phyloP scores from a whole-genome alignment of 2,113 vertebrate species.

The Hyaena hyaena region DNA sequence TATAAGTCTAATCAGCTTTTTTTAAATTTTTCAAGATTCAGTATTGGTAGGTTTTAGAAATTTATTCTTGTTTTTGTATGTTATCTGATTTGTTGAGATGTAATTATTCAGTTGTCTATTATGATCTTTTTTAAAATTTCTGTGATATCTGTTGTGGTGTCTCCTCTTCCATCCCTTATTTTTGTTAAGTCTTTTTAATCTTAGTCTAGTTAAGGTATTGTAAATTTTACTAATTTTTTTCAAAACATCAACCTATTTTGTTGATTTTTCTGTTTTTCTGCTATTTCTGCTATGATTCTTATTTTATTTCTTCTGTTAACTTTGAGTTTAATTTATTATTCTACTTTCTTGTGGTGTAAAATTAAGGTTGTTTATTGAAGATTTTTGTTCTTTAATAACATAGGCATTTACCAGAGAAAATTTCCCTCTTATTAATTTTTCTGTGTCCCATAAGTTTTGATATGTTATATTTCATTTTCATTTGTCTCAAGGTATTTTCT shows the following conservation, averaged over 20 bases:
- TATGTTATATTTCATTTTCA: neutral
- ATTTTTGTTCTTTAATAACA: neutral
- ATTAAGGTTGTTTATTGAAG: neutral
- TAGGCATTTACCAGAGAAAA: neutral
- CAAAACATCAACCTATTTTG: neutral
- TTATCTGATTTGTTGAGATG: neutral
- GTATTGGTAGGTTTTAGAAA: neutral
- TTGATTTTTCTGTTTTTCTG: neutral
- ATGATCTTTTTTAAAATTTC: neutral
- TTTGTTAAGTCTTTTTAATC: neutral
- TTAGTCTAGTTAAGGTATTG: neutral
- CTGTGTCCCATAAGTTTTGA: neutral
- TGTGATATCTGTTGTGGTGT: neutral
- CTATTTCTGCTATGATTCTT: neutral
- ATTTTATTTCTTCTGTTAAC: neutral
- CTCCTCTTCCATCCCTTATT: neutral
- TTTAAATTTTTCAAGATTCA: neutral
- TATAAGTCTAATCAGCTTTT: neutral
- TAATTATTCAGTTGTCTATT: neutral
- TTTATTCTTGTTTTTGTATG: neutral
- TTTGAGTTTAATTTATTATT: neutral
- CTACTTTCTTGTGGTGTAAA: neutral
- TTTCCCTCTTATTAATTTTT: neutral
- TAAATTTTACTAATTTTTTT: neutral
- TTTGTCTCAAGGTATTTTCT: neutral